Evolutionary conservation across 2,888 invertebrate species (phyloP), one percentile per base, ranked within the genome.

Genomic region (Apodemia zela): DNA sequence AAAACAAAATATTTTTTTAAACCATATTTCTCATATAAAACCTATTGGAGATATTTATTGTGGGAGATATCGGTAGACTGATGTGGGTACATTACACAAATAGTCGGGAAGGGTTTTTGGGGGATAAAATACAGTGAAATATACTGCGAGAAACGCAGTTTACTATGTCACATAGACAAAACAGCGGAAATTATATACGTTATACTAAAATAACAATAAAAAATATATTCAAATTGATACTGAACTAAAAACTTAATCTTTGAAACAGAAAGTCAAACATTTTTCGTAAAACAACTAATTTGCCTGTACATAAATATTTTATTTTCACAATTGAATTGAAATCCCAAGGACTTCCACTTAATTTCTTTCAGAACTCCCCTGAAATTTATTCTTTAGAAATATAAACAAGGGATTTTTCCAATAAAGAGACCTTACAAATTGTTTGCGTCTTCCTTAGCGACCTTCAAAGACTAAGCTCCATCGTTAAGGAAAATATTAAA

Each of bases 341-440:
- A 17, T 11, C 21, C 25, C 54, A 54, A 11, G 25, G 25, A 54
- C 54, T 54, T 54, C 6, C 54, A 54, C 57, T 57, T 57, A 29
- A 57, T 57, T 29, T 57, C 57, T 57, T 57, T 29, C n/a, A 57
- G 29, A 57, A 57, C 57, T 57, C 57, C n/a, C n/a, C 57, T 29
- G 8, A 57, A 57, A 57, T 57, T 57, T 57, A 57, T 29, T 57
- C 57, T n/a, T 57, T 57, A 29, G 29, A 57, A 57, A 29, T 29
- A 29, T 57, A 57, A 57, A 57, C 57, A 57, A 29, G 15, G 54
- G 29, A 57, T 57, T 57, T 57, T 57, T 57, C 57, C 57, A 57
- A 57, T 57, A 57, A 57, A 57, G 57, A 57, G 57, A 57, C 57
- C 29, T 57, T 29, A 57, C 57, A 57, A 57, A 57, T 57, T 57